phyloP scores from a whole-genome alignment of 2,888 invertebrate genomes.

The Chrysomela aeneicollis region DNA sequence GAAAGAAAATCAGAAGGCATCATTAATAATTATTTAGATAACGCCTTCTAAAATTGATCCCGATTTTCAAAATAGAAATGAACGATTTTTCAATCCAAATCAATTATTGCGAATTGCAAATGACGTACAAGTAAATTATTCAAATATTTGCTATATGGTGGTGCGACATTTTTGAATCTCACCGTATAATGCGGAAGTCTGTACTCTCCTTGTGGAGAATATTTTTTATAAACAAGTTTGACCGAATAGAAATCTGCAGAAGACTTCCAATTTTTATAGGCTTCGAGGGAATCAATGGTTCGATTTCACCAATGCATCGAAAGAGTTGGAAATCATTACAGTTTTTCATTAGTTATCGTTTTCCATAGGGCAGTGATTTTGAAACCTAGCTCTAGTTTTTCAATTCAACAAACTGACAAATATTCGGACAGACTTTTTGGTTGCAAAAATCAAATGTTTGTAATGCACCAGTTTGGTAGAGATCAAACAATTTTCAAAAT shows the following conservation, averaged over 20 bases:
- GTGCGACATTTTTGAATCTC: neutral
- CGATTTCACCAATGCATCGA: constrained; percentile 1
- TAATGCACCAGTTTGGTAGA: neutral
- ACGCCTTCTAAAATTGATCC: too few relatives aligned
- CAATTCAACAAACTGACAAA: neutral
- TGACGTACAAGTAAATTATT: too few relatives aligned
- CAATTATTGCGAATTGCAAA: too few relatives aligned
- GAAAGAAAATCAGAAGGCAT: too few relatives aligned
- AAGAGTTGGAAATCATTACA: constrained; percentile 6
- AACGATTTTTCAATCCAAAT: constrained; percentile 1
- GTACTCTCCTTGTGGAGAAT: neutral
- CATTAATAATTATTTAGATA: too few relatives aligned
- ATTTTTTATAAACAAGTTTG: neutral
- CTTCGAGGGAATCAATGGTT: neutral
- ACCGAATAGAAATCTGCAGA: neutral
- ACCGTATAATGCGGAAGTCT: constrained; percentile 5
- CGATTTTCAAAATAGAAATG: too few relatives aligned
- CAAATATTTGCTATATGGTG: too few relatives aligned
- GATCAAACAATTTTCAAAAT: neutral
- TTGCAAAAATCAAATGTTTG: neutral
- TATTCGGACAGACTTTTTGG: neutral
- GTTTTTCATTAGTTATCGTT: neutral
- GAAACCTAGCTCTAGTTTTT: neutral
- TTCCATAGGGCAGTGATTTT: constrained; percentile 19
- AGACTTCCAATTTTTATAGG: neutral